Evolutionary conservation across 2,888 invertebrate species (phyloP), one percentile per base, ranked within the genome.

Genomic region (Pseudanteris insignis): DNA sequence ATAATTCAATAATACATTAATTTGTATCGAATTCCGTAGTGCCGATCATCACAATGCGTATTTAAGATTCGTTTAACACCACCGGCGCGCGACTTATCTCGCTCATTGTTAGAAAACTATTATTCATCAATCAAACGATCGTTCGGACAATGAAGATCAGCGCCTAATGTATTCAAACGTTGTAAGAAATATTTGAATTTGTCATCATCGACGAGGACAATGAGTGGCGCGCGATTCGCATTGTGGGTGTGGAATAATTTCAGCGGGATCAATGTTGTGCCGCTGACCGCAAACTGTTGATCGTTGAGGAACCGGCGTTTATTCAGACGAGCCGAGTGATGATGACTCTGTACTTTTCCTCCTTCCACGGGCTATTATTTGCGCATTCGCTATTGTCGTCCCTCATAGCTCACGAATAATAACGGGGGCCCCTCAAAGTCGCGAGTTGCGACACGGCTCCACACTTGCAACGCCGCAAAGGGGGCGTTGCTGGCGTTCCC

Each of bases 401-500:
- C 44, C 38, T 44, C 38, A 21, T 58, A 58, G 50, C 47, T 10
- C 36, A 46, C 46, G 60, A 60, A 60, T 68, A 71, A 73, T 71
- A 64, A 70, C 57, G 66, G 70, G 70, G 70, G 62, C 3, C 36
- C 41, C 40, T 46, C 36, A 18, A 46, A 62, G 38, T 58, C 50
- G 51, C 60, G 38, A 59, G 61, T 64, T 61, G 63, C 59, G 67
- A 64, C 66, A 63, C 60, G 30, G 36, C 65, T 70, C 69, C 70
- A 68, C 71, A 69, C 68, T 69, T 66, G 67, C 62, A 44, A 48
- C 40, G 66, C 65, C 65, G n/a, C n/a, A 61, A 68, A 65, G 48
- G 57, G 69, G 72, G 70, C 71, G 70, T 66, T 69, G 33, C 67
- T 61, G 62, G 37, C 65, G 64, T 64, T 65, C 67, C 62, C 66